Conservation (phyloP, 2,797 vertebrate species). For the Anguilla pacifica region DNA sequence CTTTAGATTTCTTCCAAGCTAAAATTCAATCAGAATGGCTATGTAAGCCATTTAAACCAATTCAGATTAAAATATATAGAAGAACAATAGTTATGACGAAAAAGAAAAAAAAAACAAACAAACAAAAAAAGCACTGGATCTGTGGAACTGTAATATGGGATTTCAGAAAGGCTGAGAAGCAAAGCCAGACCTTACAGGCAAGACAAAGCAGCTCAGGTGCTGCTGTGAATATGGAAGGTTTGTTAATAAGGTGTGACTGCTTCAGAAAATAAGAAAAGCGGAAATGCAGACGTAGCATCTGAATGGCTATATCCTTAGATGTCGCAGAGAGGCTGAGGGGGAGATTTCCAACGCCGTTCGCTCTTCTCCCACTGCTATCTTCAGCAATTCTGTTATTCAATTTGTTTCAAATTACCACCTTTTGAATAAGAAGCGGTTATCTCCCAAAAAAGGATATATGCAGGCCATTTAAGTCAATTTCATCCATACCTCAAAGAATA, state of each 20-base stretch:
- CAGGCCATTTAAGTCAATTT: background rate
- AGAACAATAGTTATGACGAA: background rate
- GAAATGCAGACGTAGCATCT: background rate
- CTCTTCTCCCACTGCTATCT: background rate
- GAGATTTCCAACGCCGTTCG: background rate
- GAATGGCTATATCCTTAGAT: background rate
- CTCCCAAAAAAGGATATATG: background rate
- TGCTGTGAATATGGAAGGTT: background rate
- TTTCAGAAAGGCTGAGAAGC: background rate
- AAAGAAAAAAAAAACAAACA: background rate
- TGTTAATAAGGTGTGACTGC: constrained; percentile 5
- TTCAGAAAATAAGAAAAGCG: background rate
- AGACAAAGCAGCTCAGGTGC: background rate
- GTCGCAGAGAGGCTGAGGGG: background rate
- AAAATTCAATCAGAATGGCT: background rate
- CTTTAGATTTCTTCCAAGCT: background rate
- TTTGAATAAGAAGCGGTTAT: constrained; percentile 14
- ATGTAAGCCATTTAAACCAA: background rate
- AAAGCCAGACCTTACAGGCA: background rate
- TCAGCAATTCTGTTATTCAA: constrained; percentile 15
- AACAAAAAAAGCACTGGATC: background rate
- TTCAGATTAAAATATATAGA: background rate
- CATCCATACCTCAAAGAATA: background rate
- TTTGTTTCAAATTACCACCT: constrained; percentile 8
- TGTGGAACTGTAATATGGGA: background rate